phyloP scores from a whole-genome alignment of 64 coral and sea anemone genomes.

The Montipora cactus region DNA sequence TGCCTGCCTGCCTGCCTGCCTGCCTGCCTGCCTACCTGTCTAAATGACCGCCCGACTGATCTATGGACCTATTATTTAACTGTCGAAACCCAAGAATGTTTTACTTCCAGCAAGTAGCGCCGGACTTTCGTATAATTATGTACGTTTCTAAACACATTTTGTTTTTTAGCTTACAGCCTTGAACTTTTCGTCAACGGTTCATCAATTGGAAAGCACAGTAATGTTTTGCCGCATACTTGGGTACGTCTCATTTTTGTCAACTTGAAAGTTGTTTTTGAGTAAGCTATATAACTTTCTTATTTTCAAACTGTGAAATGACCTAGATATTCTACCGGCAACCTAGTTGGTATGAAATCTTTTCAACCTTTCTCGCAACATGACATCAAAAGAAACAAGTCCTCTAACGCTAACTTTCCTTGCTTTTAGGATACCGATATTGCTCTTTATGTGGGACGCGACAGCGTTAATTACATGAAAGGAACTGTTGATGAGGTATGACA shows the following conservation, averaged over 20 bases:
- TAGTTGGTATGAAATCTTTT: too few species aligned
- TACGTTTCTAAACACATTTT: not conserved
- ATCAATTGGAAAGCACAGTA: constrained; percentile 20
- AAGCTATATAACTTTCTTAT: too few species aligned
- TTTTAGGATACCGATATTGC: constrained; percentile 29
- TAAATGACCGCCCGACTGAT: too few species aligned
- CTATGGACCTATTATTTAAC: too few species aligned
- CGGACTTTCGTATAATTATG: not conserved
- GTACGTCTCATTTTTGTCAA: not conserved
- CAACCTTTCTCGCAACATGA: not conserved
- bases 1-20: too few species aligned
- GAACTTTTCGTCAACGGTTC: constrained; percentile 83
- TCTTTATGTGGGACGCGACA: constrained; percentile 76
- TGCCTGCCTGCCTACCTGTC: too few species aligned
- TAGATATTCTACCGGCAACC: too few species aligned
- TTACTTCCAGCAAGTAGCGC: too few species aligned
- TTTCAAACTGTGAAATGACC: too few species aligned
- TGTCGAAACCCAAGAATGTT: too few species aligned
- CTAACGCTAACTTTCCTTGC: not conserved
- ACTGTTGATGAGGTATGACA: constrained; percentile 78
- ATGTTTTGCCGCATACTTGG: constrained; percentile 74
- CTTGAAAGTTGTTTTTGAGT: not conserved
- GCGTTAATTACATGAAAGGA: constrained; percentile 62
- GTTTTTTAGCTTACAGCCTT: constrained; percentile 60
- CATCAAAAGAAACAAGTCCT: not conserved